Percentiles rank a stretch among this genome's conserved stretches.
phyloP scores from a whole-genome alignment of 2,113 vertebrate genomes.

The Thalassoma bifasciatum region DNA sequence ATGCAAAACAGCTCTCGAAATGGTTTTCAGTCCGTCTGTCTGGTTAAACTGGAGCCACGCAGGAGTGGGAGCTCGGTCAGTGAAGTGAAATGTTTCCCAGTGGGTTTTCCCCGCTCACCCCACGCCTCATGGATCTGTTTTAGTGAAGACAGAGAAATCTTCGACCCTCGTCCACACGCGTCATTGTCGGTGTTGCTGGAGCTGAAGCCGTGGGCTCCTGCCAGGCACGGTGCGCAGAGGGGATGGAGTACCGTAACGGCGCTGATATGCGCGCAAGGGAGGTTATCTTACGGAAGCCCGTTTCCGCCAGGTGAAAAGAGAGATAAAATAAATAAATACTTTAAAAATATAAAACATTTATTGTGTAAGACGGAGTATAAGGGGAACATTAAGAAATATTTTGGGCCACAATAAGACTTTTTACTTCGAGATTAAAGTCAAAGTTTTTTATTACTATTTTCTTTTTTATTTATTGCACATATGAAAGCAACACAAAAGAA shows the following conservation, averaged over 20 bases:
- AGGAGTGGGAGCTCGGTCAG: not conserved
- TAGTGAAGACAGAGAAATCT: not conserved
- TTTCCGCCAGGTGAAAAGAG: too few relatives aligned
- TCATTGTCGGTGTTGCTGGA: conserved; percentile 38
- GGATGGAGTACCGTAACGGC: conserved; percentile 60
- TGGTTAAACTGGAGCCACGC: conserved; percentile 1
- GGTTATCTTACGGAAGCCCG: too few relatives aligned
- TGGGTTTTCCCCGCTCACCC: not conserved
- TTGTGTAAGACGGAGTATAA: too few relatives aligned
- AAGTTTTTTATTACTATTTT: too few relatives aligned
- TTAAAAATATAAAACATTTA: too few relatives aligned
- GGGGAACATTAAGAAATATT: too few relatives aligned
- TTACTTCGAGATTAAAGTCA: too few relatives aligned
- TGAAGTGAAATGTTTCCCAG: not conserved
- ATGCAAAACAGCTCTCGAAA: conserved; percentile 58
- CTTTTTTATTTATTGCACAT: too few relatives aligned
- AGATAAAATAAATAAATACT: too few relatives aligned
- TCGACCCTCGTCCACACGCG: conserved; percentile 42
- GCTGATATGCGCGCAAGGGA: not conserved
- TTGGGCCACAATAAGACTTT: too few relatives aligned
- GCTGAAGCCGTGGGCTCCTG: conserved; percentile 40
- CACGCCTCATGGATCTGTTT: not conserved
- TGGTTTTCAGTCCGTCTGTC: not conserved
- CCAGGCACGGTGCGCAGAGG: conserved; percentile 50
- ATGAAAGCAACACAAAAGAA: too few relatives aligned